These are phyloP conservation scores for Argyresthia goedartella DNA, from an alignment of 2,888 invertebrate species.

Conservation along the genomic window DNA sequence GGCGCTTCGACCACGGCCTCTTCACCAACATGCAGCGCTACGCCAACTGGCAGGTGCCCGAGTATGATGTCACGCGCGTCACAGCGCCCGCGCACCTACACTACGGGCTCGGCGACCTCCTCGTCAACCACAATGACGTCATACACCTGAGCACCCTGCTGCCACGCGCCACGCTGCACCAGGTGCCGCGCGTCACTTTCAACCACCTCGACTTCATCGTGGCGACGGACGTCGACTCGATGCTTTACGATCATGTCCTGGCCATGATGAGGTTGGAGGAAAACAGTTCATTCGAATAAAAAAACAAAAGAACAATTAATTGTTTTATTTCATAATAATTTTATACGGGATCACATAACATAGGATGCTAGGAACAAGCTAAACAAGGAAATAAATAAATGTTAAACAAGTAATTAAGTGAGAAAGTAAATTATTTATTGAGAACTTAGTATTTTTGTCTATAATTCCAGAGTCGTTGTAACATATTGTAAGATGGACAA, in stretches of 20 bases:
- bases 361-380: too few species aligned
- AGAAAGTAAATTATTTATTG: too few species aligned
- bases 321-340: too few species aligned
- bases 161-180: slow-evolving; percentile 19
- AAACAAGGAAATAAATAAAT: too few species aligned
- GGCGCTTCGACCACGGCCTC: slow-evolving; percentile 25
- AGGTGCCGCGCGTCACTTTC: slow-evolving; percentile 20
- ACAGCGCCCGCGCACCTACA: slow-evolving; percentile 26
- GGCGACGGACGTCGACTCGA: slow-evolving; percentile 21
- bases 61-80: slow-evolving; percentile 25
- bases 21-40: slow-evolving; percentile 26
- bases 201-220: slow-evolving; percentile 38
- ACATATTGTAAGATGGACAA: too few species aligned
- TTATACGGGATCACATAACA: too few species aligned
- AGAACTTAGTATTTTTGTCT: too few species aligned
- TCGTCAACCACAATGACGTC: slow-evolving; percentile 25
- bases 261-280: slow-evolving; percentile 24
- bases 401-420: too few species aligned
- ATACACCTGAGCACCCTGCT: slow-evolving; percentile 17
- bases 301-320: too few species aligned
- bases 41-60: slow-evolving; percentile 25
- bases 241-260: slow-evolving; percentile 23
- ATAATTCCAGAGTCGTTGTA: too few species aligned
- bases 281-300: too few species aligned
- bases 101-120: slow-evolving; percentile 23